These are phyloP conservation scores for Amiota mariae DNA, from an alignment of 2,888 invertebrate species.

Conservation along the genomic window DNA sequence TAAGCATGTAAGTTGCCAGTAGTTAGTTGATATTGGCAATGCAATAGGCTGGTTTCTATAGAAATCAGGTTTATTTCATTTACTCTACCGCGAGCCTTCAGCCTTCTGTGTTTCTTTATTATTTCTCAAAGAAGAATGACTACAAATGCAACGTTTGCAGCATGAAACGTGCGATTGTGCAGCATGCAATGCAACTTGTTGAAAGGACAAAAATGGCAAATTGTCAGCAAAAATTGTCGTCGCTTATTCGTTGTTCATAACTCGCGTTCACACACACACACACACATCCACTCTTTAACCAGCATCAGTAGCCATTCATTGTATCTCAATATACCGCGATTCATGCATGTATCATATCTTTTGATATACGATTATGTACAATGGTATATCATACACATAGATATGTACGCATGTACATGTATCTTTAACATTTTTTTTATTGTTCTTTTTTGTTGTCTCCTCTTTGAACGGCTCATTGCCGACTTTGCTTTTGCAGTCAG, in stretches of 20 bases:
- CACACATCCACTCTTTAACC: background rate
- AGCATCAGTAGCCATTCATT: slow-evolving; percentile 1
- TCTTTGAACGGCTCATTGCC: slow-evolving; percentile 5
- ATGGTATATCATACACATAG: too few species aligned
- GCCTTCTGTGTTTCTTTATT: too few species aligned
- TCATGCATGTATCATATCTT: too few species aligned
- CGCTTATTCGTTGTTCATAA: background rate
- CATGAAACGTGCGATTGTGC: background rate
- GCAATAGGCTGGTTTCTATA: background rate
- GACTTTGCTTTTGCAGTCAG: background rate
- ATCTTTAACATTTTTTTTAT: background rate
- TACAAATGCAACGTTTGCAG: slow-evolving; percentile 5
- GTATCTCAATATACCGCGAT: background rate
- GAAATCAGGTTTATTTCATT: slow-evolving; percentile 14
- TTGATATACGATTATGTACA: too few species aligned
- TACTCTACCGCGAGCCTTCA: background rate
- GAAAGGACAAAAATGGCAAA: slow-evolving; percentile 17
- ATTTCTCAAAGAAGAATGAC: background rate
- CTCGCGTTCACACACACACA: too few species aligned
- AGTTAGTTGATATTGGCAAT: too few species aligned
- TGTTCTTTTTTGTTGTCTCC: background rate
- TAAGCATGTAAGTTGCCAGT: too few species aligned
- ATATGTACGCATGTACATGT: too few species aligned
- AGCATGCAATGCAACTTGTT: background rate
- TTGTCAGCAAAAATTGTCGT: slow-evolving; percentile 1